These are phyloP conservation scores for Platysteira castanea DNA, from an alignment of 2,113 vertebrate species.

Conservation along the genomic window DNA sequence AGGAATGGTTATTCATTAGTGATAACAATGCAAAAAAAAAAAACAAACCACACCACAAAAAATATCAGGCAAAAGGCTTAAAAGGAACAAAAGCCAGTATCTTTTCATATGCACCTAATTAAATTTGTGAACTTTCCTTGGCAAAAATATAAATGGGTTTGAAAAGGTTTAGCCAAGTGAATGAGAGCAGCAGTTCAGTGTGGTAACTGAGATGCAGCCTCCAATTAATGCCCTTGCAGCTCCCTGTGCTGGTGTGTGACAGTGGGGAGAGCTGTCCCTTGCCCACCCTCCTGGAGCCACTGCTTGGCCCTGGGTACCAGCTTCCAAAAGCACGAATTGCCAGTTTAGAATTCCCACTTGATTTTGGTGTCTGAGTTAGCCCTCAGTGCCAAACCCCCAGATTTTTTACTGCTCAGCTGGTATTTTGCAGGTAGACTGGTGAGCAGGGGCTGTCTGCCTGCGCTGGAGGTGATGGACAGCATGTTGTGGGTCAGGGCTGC, in stretches of 20 bases:
- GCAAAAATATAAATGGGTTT: not conserved
- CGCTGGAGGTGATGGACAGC: not conserved
- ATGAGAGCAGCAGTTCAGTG: not conserved
- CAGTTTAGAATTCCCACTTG: not conserved
- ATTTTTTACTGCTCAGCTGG: not conserved
- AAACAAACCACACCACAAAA: not conserved
- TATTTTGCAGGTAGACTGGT: not conserved
- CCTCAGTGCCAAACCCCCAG: not conserved
- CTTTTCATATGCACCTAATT: slow-evolving; percentile 43
- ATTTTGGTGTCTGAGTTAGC: not conserved
- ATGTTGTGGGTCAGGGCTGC: not conserved
- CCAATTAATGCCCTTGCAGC: not conserved
- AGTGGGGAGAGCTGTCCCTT: not conserved
- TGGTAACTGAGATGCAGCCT: not conserved
- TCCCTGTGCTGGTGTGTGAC: not conserved
- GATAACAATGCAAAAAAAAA: not conserved
- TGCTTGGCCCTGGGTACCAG: rapidly evolving
- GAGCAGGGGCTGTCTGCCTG: not conserved
- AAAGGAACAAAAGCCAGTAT: not conserved
- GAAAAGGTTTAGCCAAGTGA: not conserved
- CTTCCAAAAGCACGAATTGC: rapidly evolving
- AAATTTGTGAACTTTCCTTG: slow-evolving; percentile 1
- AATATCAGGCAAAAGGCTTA: not conserved
- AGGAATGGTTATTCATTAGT: slow-evolving; percentile 26
- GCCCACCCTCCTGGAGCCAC: not conserved